phyloP scores from a whole-genome alignment of 2,888 invertebrate genomes.

The Isoperla grammatica region DNA sequence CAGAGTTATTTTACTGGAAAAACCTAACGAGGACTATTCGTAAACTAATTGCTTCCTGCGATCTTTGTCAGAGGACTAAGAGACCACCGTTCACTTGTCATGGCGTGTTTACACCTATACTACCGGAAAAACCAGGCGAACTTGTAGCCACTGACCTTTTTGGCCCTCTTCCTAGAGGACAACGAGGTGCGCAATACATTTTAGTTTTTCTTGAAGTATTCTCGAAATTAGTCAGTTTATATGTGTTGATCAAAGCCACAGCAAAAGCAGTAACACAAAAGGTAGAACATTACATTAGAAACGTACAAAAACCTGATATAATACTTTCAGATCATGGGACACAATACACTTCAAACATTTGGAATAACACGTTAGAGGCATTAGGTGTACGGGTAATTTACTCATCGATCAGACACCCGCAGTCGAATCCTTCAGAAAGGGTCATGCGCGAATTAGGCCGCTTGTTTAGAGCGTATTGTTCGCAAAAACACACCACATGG shows the following conservation, averaged over 20 bases:
- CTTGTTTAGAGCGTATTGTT: constrained; percentile 29
- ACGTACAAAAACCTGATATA: background rate
- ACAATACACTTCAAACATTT: background rate
- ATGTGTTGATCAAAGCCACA: background rate
- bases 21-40: no score
- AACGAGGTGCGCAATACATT: constrained; percentile 2
- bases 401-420: constrained; percentile 23
- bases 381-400: constrained; percentile 18
- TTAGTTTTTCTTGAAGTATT: background rate
- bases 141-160: constrained; percentile 31
- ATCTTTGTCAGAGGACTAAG: no score
- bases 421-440: constrained; percentile 1
- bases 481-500: no score
- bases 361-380: background rate
- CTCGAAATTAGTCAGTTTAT: background rate
- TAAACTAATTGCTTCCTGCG: no score
- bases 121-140: constrained; percentile 23
- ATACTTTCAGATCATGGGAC: background rate
- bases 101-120: background rate
- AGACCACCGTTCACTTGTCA: no score
- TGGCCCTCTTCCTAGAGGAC: constrained; percentile 31
- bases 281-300: background rate
- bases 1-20: no score
- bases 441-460: constrained; percentile 22
- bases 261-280: background rate